Percentiles rank a stretch among this genome's conserved stretches.
Conservation (phyloP, 2,888 invertebrate species). For the Tachystola acroxantha region DNA sequence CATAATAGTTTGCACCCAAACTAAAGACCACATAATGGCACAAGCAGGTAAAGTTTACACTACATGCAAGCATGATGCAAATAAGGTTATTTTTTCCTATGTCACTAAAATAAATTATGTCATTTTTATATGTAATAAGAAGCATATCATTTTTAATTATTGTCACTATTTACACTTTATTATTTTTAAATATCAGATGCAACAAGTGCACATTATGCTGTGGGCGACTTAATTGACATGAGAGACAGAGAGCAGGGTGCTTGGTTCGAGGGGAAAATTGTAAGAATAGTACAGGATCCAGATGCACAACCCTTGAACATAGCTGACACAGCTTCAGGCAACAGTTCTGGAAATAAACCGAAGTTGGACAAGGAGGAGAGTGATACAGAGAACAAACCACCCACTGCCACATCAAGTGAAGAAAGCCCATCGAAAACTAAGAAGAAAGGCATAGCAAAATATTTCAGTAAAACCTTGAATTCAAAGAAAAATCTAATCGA, state of each 20-base stretch:
- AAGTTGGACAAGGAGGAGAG: constrained; percentile 32
- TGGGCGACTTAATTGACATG: constrained; percentile 84
- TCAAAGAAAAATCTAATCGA: constrained; percentile 23
- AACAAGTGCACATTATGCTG: constrained; percentile 66
- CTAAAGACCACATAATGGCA: too few relatives aligned
- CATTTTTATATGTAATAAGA: too few relatives aligned
- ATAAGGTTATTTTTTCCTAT: too few relatives aligned
- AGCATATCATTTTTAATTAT: too few relatives aligned
- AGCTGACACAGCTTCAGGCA: neutral
- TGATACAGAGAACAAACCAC: constrained; percentile 43
- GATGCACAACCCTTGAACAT: constrained; percentile 9
- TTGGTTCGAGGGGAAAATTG: constrained; percentile 85
- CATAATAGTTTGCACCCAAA: too few relatives aligned
- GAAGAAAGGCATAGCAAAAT: constrained; percentile 42
- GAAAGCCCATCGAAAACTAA: constrained; percentile 22
- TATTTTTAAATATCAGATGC: constrained; percentile 37
- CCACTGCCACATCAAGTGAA: constrained; percentile 19
- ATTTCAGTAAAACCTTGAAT: constrained; percentile 40
- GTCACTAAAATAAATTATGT: too few relatives aligned
- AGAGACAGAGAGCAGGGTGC: constrained; percentile 80
- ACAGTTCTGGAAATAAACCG: constrained; percentile 10
- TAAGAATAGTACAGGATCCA: constrained; percentile 68
- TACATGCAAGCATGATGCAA: too few relatives aligned
- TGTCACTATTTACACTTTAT: too few relatives aligned
- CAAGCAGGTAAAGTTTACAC: too few relatives aligned